Evolutionary conservation across 2,888 invertebrate species (phyloP).

Genomic region (Incurvaria masculella): DNA sequence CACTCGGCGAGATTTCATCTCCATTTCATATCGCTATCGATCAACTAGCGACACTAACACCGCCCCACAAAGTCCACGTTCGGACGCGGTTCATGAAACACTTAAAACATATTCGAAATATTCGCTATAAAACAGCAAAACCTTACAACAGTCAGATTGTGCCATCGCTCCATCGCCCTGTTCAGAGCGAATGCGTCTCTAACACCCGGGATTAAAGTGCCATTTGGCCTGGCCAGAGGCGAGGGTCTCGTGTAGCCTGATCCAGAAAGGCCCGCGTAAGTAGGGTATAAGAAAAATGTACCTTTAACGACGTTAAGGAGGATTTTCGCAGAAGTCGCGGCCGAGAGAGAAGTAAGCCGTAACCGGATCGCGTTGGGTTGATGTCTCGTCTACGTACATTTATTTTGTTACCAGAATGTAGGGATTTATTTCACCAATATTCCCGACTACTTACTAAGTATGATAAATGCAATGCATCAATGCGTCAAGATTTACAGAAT

Average conservation of each 20-base stretch:
- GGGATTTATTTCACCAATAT: too few relatives aligned
- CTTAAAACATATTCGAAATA: neutral
- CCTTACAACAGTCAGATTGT: slow-evolving; percentile 58
- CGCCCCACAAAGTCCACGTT: neutral
- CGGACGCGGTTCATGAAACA: neutral
- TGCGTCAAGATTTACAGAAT: too few relatives aligned
- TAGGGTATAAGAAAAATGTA: slow-evolving; percentile 45
- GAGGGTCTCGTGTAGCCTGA: neutral
- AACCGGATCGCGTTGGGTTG: slow-evolving; percentile 54
- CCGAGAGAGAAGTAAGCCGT: slow-evolving; percentile 52
- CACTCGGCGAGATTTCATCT: slow-evolving; percentile 30
- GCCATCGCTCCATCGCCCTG: slow-evolving; percentile 12
- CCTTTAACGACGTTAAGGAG: slow-evolving; percentile 48
- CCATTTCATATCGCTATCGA: slow-evolving; percentile 21
- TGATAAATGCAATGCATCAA: too few relatives aligned
- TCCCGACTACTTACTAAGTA: too few relatives aligned
- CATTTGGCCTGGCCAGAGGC: neutral
- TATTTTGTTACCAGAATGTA: neutral
- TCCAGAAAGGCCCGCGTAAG: neutral
- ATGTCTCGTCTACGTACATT: slow-evolving; percentile 30
- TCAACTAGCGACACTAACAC: slow-evolving; percentile 30
- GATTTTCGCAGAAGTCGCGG: slow-evolving; percentile 33
- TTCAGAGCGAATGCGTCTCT: neutral
- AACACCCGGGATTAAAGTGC: neutral
- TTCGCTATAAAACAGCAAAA: slow-evolving; percentile 21